These are phyloP conservation scores for Cerastis leucographa DNA, from an alignment of 2,888 invertebrate species.

Conservation along the genomic window DNA sequence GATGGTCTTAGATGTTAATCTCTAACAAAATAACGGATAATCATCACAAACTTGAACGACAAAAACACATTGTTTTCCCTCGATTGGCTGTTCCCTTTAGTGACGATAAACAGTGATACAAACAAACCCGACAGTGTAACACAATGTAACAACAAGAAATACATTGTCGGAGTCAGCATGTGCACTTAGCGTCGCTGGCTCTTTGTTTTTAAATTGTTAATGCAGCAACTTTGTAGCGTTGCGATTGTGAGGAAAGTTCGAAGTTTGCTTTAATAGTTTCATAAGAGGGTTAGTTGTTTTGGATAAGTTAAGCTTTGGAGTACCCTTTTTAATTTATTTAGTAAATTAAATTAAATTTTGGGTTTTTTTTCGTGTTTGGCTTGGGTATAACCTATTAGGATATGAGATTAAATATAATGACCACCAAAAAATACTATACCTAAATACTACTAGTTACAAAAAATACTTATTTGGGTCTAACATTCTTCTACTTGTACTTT, in stretches of 20 bases:
- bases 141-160: slow-evolving; percentile 48
- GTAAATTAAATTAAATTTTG: not conserved
- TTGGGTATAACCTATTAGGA: not conserved
- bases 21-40: not conserved
- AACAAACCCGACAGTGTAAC: slow-evolving; percentile 54
- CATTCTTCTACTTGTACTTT: too few species aligned
- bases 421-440: too few species aligned
- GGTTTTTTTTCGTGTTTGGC: not conserved
- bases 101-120: slow-evolving; percentile 46
- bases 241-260: slow-evolving; percentile 23
- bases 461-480: not conserved
- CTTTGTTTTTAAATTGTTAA: slow-evolving; percentile 57
- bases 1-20: not conserved
- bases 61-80: slow-evolving; percentile 36
- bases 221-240: slow-evolving; percentile 62
- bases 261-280: slow-evolving; percentile 35
- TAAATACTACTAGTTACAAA: too few species aligned
- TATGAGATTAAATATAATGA: not conserved
- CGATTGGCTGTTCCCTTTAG: slow-evolving; percentile 37
- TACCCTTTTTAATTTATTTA: not conserved
- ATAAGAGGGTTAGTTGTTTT: not conserved
- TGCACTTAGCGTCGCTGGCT: slow-evolving; percentile 53
- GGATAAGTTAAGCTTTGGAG: not conserved
- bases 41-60: slow-evolving; percentile 31
- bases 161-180: slow-evolving; percentile 43